Conservation (phyloP, 23 tunicate genomes). For the Styela plicata region DNA sequence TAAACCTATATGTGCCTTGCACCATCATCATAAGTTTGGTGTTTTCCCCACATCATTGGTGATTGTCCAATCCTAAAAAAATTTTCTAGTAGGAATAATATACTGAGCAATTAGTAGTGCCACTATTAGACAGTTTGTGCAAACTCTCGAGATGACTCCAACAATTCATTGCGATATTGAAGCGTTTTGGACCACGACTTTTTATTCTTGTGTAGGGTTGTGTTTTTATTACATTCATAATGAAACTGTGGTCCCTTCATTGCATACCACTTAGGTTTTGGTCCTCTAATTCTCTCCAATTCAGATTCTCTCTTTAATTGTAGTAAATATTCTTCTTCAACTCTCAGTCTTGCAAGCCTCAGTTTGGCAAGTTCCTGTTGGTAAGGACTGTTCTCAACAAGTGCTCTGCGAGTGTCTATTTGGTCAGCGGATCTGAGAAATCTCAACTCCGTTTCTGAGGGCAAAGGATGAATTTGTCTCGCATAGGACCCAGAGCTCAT, state of each 20-base stretch:
- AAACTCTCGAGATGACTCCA: constrained; percentile 74
- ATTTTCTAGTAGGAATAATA: no score
- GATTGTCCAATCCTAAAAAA: no score
- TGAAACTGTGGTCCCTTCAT: constrained; percentile 89
- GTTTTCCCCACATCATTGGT: no score
- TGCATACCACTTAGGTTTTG: constrained; percentile 92
- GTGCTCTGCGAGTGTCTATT: constrained; percentile 79
- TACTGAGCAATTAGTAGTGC: no score
- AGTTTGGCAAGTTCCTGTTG: constrained; percentile 83
- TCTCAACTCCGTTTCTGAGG: constrained; percentile 50
- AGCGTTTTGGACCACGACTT: constrained; percentile 71
- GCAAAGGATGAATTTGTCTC: constrained; percentile 62
- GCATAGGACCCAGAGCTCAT: constrained; percentile 15
- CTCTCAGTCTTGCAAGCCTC: constrained; percentile 73
- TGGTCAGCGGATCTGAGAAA: constrained; percentile 75
- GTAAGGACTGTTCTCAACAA: constrained; percentile 91
- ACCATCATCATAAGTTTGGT: no score
- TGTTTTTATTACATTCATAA: constrained; percentile 98
- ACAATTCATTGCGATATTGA: constrained; percentile 56
- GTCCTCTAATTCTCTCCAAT: constrained; percentile 88
- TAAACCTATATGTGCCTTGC: no score
- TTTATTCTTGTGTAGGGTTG: constrained; percentile 65
- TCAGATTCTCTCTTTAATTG: constrained; percentile 91
- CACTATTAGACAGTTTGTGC: constrained; percentile 39
- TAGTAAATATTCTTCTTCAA: constrained; percentile 85